Conservation (phyloP, 2,888 invertebrate species). For the Heteromyza rotundicornis region DNA sequence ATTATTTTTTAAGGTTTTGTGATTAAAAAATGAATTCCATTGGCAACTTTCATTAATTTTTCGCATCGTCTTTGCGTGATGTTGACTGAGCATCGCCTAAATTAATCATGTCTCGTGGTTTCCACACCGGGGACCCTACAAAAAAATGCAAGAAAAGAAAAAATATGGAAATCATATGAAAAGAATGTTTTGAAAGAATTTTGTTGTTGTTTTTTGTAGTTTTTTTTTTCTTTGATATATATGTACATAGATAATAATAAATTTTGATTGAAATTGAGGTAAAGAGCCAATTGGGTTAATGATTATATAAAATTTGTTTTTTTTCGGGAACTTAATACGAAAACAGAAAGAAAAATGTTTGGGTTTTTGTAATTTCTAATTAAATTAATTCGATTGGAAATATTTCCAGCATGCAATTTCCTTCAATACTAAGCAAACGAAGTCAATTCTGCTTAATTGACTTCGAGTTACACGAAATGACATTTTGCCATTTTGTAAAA, state of each 20-base stretch:
- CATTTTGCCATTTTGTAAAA: too few relatives aligned
- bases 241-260: background rate
- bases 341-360: background rate
- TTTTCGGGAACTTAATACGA: background rate
- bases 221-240: conserved; percentile 23
- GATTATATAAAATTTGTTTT: too few relatives aligned
- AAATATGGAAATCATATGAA: conserved; percentile 64
- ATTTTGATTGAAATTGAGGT: background rate
- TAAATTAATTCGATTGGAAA: too few relatives aligned
- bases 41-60: conserved; percentile 52
- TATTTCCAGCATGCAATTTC: too few relatives aligned
- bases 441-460: too few relatives aligned
- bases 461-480: too few relatives aligned
- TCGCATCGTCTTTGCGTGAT: conserved; percentile 65
- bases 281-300: background rate
- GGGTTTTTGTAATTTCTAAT: too few relatives aligned
- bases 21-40: too few relatives aligned
- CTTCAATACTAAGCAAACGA: too few relatives aligned
- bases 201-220: conserved; percentile 30
- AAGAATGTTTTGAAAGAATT: conserved; percentile 55
- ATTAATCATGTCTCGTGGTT: conserved; percentile 87
- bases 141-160: conserved; percentile 66
- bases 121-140: conserved; percentile 98
- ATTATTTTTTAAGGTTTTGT: too few relatives aligned
- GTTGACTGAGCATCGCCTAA: conserved; percentile 66